These are phyloP conservation scores for Ceriagrion tenellum DNA, from an alignment of 2,888 invertebrate genomes.

Conservation along the genomic window DNA sequence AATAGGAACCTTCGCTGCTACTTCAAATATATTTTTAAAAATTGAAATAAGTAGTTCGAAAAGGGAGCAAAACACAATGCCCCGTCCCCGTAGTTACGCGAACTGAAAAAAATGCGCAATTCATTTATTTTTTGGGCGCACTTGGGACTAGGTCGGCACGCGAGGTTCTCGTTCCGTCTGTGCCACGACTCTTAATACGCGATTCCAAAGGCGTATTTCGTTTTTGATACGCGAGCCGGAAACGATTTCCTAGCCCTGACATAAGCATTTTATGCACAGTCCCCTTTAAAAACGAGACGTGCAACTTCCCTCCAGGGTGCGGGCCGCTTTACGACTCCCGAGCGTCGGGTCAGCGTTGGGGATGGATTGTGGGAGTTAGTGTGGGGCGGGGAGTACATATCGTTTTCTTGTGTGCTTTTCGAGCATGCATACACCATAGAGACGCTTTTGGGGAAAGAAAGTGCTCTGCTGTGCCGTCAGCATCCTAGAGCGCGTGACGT, in stretches of 20 bases:
- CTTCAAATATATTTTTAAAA: not conserved
- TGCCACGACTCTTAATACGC: not conserved
- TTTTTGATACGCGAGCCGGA: constrained; percentile 18
- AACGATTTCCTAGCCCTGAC: not conserved
- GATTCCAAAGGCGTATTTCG: not conserved
- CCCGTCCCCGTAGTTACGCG: not conserved
- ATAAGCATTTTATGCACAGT: not conserved
- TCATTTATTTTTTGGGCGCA: not conserved
- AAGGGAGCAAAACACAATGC: not conserved
- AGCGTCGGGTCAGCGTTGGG: not conserved
- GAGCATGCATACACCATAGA: too few relatives aligned
- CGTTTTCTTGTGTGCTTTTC: too few relatives aligned
- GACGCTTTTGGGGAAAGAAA: too few relatives aligned
- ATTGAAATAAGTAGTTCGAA: not conserved
- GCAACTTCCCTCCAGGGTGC: not conserved
- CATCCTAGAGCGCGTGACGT: too few relatives aligned
- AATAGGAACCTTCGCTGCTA: not conserved
- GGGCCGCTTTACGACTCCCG: not conserved
- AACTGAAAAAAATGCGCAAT: not conserved
- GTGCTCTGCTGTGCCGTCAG: too few relatives aligned
- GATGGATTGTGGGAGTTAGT: too few relatives aligned
- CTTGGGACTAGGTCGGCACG: not conserved
- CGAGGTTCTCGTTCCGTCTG: not conserved
- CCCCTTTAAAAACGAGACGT: not conserved
- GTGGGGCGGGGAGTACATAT: not conserved